phyloP scores from a whole-genome alignment of 2,888 invertebrate genomes.

The Conistra vaccinii region DNA sequence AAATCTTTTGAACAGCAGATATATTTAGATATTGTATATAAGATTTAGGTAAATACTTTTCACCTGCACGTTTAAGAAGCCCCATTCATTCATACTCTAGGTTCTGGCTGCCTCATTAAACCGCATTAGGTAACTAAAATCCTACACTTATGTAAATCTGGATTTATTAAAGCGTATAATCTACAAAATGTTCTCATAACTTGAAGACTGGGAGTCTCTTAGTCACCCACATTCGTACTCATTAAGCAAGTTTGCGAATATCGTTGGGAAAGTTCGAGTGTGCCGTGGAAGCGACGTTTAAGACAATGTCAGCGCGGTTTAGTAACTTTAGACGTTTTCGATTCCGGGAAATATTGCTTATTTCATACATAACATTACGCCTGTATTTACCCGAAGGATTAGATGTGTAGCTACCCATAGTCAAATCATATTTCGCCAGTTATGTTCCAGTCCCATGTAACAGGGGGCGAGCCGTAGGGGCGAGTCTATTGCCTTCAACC shows the following conservation, averaged over 20 bases:
- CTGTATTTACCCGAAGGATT: background rate
- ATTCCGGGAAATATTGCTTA: background rate
- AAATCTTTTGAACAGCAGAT: background rate
- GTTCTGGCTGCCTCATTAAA: background rate
- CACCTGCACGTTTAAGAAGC: background rate
- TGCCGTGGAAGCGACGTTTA: background rate
- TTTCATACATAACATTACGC: background rate
- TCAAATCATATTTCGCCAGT: background rate
- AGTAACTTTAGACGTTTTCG: background rate
- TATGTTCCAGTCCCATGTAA: background rate
- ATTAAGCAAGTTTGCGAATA: constrained; percentile 34
- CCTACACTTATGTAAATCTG: background rate
- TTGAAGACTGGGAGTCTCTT: constrained; percentile 16
- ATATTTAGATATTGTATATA: no score
- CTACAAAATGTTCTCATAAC: constrained; percentile 18
- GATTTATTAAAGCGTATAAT: constrained; percentile 13
- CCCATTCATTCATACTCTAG: no score
- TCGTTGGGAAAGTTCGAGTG: constrained; percentile 15
- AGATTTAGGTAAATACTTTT: background rate
- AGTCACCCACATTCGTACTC: constrained; percentile 31
- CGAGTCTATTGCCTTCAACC: background rate
- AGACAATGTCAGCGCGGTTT: background rate
- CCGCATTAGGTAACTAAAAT: background rate
- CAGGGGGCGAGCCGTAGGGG: background rate
- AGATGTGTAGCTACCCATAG: background rate